Evolutionary conservation across 2,888 invertebrate genomes (phyloP), one percentile per base, ranked within the genome.

Genomic region (Cataglyphis cursor): DNA sequence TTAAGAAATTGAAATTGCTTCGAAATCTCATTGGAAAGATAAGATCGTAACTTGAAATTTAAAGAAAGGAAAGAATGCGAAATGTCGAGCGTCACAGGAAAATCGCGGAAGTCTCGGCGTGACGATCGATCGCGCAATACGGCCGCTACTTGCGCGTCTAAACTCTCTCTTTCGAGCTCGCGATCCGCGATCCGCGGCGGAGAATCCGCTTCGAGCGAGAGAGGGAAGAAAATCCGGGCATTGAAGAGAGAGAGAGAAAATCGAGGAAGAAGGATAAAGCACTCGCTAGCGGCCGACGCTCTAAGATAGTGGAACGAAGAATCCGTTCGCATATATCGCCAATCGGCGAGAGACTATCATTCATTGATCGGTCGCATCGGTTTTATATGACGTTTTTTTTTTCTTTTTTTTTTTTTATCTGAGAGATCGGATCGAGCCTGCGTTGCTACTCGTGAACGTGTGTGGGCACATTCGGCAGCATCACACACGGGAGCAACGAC

Each of bases 91-190:
- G 18, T 64, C 31, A 75, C 18, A 66, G 76, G 70, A 57, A 78
- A 78, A 57, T 57, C 57, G 41, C 66, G 75, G 75, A 66, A 75
- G 65, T 75, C 65, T 64, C 74, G 1, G 21, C 18, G 65, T n/a
- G 57, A 24, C 54, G 76, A 76, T 76, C 76, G 76, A 76, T 76
- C 76, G 68, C 76, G 76, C 76, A 76, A 76, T 38, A 66, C 18
- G 65, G 51, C 35, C n/a, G 12, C 62, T 31, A 24, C 35, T 65
- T 24, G 74, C 61, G 31, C 74, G 31, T 62, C 62, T 65, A 48
- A 65, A 65, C 75, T 76, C 75, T 76, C 75, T 76, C 66, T 76
- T 76, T 76, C 76, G 76, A 41, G 62, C 68, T 66, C 54, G 15
- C 41, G 15, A 64, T 68, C 38, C 75, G 65, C 75, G 65, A 75